Conservation (phyloP, 2,113 vertebrate species). For the Circaetus gallicus region DNA sequence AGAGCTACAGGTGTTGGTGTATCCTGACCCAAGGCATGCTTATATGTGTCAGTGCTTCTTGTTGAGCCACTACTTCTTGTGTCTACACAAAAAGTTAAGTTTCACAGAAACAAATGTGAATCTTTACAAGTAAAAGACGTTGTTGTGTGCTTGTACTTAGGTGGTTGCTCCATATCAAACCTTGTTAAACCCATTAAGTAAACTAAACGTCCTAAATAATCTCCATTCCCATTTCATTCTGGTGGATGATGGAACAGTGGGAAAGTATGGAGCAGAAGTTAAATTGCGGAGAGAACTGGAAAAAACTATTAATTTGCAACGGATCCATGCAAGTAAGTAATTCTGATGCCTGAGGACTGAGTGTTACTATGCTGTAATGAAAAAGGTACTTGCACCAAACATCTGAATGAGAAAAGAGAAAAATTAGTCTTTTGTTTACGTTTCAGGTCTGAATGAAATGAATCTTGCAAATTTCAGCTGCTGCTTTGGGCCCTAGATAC, state of each 20-base stretch:
- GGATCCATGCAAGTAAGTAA: constrained; percentile 94
- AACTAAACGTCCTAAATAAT: constrained; percentile 95
- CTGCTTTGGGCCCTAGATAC: neutral
- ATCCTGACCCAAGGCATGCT: neutral
- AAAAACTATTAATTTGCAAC: constrained; percentile 96
- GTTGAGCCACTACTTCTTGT: neutral
- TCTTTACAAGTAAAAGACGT: neutral
- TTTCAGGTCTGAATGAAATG: neutral
- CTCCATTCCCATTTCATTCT: constrained; percentile 97
- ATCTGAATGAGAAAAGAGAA: neutral
- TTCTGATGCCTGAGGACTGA: neutral
- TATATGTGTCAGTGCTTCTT: neutral
- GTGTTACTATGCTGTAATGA: neutral
- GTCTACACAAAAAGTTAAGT: neutral
- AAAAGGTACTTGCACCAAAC: neutral
- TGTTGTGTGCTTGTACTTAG: constrained; percentile 72
- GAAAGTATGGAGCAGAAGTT: constrained; percentile 95
- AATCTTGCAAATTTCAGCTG: neutral
- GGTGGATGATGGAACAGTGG: constrained; percentile 98
- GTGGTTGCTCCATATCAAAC: constrained; percentile 97
- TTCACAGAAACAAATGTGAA: neutral
- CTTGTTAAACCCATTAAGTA: constrained; percentile 94
- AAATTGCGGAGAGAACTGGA: constrained; percentile 91
- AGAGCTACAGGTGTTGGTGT: neutral
- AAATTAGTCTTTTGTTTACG: neutral